A percentile compares a stretch with the other conserved stretches of the same genome.
phyloP scores from a whole-genome alignment of 2,888 invertebrate species.

The Rhopalosiphum nymphaeae region DNA sequence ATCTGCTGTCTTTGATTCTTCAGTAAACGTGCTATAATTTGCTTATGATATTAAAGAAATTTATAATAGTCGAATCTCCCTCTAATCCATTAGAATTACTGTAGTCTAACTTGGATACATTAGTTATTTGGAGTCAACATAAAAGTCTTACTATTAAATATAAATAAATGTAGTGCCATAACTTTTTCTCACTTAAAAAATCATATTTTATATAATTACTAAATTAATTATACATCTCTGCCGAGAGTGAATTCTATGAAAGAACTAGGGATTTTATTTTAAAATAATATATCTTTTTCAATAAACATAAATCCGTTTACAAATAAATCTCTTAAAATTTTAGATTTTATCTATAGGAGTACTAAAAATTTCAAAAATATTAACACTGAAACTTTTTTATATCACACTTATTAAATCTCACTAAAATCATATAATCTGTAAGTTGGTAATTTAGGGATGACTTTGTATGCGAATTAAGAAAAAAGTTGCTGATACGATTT shows the following conservation, averaged over 20 bases:
- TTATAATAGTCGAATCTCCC: background rate
- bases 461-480: no score
- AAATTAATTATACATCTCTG: background rate
- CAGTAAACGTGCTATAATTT: constrained; percentile 1
- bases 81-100: background rate
- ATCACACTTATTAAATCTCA: background rate
- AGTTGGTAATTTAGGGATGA: no score
- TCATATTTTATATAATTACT: background rate
- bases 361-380: background rate
- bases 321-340: background rate
- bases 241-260: background rate
- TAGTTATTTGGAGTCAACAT: background rate
- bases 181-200: background rate
- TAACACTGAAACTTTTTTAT: background rate
- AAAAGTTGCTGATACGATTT: no score
- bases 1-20: background rate
- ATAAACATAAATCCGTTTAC: background rate
- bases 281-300: background rate
- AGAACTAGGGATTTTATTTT: background rate
- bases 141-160: background rate
- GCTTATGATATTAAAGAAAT: background rate
- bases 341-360: background rate
- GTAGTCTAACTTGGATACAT: background rate
- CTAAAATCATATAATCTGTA: no score
- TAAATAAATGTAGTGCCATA: background rate